A percentile compares a stretch with the other conserved stretches of the same genome.
Conservation (phyloP, 2,888 invertebrate species). For the Heteropelma amictum region DNA sequence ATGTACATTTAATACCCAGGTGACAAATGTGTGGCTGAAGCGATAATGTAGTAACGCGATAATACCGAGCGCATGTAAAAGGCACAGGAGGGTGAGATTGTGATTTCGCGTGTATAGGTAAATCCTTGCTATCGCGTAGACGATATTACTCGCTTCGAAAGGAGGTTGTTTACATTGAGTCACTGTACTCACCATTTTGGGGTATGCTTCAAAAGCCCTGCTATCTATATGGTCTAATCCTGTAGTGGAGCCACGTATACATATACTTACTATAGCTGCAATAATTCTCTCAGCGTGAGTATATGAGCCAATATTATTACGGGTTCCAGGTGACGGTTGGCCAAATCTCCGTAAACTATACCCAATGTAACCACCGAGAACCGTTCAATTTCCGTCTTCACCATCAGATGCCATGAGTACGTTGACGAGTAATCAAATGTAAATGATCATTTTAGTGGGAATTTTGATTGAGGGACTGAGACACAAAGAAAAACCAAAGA, state of each 20-base stretch:
- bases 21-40: too few relatives aligned
- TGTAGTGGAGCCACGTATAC: constrained; percentile 20
- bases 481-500: too few relatives aligned
- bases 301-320: constrained; percentile 35
- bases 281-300: constrained; percentile 28
- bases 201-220: neutral
- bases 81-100: neutral
- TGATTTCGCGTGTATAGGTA: neutral
- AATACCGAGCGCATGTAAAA: neutral
- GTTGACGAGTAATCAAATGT: neutral
- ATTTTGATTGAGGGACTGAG: too few relatives aligned
- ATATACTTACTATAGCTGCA: neutral
- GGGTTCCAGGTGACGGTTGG: neutral
- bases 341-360: constrained; percentile 7
- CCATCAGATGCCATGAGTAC: neutral
- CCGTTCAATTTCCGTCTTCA: neutral
- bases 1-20: too few relatives aligned
- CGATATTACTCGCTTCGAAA: constrained; percentile 35
- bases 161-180: constrained; percentile 29
- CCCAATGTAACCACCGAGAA: neutral
- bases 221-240: constrained; percentile 18
- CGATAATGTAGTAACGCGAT: constrained; percentile 11
- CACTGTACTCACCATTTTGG: neutral
- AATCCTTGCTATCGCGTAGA: constrained; percentile 16
- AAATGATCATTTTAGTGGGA: neutral